phyloP scores from a whole-genome alignment of 2,888 invertebrate genomes.

The Calameuta filiformis region DNA sequence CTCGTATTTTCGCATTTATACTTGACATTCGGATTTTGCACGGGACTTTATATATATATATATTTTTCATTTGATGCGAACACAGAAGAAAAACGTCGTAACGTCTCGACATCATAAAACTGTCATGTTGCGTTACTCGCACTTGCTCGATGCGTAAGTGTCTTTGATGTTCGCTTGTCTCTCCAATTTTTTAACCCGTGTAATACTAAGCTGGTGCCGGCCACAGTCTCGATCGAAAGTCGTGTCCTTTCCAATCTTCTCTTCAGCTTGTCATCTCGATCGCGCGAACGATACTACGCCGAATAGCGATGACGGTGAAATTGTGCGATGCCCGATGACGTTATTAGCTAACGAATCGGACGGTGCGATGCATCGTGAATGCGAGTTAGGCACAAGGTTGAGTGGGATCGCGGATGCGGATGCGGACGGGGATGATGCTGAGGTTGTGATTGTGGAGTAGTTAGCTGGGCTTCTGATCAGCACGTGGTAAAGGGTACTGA shows the following conservation, averaged over 20 bases:
- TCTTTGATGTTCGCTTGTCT: background rate
- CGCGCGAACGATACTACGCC: background rate
- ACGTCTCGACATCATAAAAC: conserved; percentile 3
- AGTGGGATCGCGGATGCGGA: background rate
- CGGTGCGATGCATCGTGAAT: background rate
- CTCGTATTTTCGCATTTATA: background rate
- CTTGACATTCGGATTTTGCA: background rate
- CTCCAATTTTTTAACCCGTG: conserved; percentile 13
- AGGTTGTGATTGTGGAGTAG: background rate
- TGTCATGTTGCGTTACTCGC: conserved; percentile 10
- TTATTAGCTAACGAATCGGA: background rate
- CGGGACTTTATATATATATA: conserved; percentile 8
- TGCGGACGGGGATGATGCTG: background rate
- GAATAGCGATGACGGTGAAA: conserved; percentile 21
- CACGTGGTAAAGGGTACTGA: conserved; percentile 53
- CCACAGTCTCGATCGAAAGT: conserved; percentile 45
- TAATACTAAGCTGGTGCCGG: conserved; percentile 24
- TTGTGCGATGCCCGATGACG: conserved; percentile 33
- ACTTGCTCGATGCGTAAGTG: background rate
- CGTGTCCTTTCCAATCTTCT: background rate
- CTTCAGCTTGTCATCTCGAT: background rate
- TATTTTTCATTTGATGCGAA: conserved; percentile 1
- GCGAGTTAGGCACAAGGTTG: background rate
- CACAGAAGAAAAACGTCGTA: conserved; percentile 12
- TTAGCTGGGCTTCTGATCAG: conserved; percentile 40